Conservation (phyloP, 2,888 invertebrate species). For the Ditylenchus weischeri region DNA sequence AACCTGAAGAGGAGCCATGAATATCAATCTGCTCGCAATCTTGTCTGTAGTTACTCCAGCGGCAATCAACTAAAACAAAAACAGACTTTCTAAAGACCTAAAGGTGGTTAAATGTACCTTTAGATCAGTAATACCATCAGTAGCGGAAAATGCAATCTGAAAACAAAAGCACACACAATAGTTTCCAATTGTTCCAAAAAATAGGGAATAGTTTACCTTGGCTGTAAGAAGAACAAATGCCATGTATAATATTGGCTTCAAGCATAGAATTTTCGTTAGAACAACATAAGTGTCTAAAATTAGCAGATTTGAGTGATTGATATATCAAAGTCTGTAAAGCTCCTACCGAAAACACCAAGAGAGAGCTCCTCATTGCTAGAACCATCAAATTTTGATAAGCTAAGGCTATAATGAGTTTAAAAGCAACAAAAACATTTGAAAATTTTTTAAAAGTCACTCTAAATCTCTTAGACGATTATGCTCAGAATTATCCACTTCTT, state of each 20-base stretch:
- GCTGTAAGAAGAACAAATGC: conserved; percentile 79
- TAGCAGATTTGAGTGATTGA: conserved; percentile 61
- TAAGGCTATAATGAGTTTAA: no score
- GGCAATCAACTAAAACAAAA: conserved; percentile 70
- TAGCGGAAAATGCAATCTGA: conserved; percentile 88
- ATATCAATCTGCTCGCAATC: conserved; percentile 84
- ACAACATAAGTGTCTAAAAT: conserved; percentile 76
- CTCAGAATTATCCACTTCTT: conserved; percentile 67
- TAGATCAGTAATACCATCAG: conserved; percentile 87
- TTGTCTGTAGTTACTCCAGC: conserved; percentile 92
- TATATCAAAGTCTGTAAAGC: conserved; percentile 55
- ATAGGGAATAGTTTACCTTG: conserved; percentile 71
- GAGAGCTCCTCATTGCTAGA: no score
- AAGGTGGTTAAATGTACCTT: conserved; percentile 63
- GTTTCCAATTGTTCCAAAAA: background rate
- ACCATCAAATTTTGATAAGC: no score
- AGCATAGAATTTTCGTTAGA: conserved; percentile 76
- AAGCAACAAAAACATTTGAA: no score
- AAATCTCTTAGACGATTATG: conserved; percentile 32
- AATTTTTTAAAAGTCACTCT: no score
- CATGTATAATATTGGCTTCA: conserved; percentile 77
- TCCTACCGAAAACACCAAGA: no score
- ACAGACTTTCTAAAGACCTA: no score
- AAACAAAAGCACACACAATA: background rate
- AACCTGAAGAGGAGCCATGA: conserved; percentile 80